Evolutionary conservation across 2,113 vertebrate species (phyloP), one percentile per base, ranked within the genome.

Genomic region (Daboia siamensis): DNA sequence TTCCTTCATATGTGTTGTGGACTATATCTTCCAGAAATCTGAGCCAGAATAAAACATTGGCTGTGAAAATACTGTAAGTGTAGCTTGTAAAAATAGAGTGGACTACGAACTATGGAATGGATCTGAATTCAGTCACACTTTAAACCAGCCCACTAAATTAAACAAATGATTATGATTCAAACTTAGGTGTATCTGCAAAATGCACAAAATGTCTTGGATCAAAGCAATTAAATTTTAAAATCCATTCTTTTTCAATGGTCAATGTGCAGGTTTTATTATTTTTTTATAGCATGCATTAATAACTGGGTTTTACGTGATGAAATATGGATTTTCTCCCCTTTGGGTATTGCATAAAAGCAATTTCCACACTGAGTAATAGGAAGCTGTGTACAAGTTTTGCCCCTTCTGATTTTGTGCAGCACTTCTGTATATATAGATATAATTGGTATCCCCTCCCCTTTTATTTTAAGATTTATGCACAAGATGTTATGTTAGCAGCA

Each of bases 261-360:
- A 94, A 55, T 87, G 10, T 33, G 61, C 46, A 15, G 24, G 52
- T 46, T 93, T 93, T 55, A 33, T 56, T 86, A 39, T 39, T 93
- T 91, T 91, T 93, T 90, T 93, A 87, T 54, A 74, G 0, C 21
- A 91, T 87, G 26, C 61, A 86, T 86, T 91, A 84, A 89, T 91
- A 93, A 93, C 1, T 91, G 7, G 6, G 3, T 87, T 46, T 46
- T 93, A 80, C 90, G 44, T 74, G 51, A 88, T 7, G 0, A 92
- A 95, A 92, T 93, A 55, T 48, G 26, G 29, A 89, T 91, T 90
- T 17, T 84, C 23, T 74, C 33, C 15, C 61, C 33, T n/a, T 90
- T 85, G 51, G 39, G 39, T 17, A 59, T 64, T 91, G 51, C 44
- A 33, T 64, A 13, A 87, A 86, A 91, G 10, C 57, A 52, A 87